phyloP scores from a whole-genome alignment of 2,888 invertebrate species.

The Danaus chrysippus region DNA sequence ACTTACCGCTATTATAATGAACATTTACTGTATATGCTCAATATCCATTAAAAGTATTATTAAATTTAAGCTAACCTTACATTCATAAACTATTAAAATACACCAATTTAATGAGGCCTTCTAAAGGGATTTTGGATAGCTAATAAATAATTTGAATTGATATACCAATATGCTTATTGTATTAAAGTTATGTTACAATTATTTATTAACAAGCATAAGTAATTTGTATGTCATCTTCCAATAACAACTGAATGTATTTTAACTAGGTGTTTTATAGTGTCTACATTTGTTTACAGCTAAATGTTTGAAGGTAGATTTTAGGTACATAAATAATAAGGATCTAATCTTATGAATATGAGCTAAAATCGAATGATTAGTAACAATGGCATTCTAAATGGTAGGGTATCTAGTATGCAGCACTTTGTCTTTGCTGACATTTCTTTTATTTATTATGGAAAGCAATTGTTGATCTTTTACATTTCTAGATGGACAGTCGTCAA shows the following conservation, averaged over 20 bases:
- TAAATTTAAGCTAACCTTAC: slow-evolving; percentile 19
- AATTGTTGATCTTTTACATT: background rate
- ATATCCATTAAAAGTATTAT: slow-evolving; percentile 5
- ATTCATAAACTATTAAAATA: slow-evolving; percentile 34
- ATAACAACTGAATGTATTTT: slow-evolving; percentile 14
- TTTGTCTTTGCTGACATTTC: background rate
- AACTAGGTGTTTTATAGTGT: slow-evolving; percentile 16
- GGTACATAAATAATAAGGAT: slow-evolving; percentile 43
- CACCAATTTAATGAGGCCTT: slow-evolving; percentile 69
- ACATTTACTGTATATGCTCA: slow-evolving; percentile 7
- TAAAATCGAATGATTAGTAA: slow-evolving; percentile 44
- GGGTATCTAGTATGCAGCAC: slow-evolving; percentile 18
- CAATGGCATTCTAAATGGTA: slow-evolving; percentile 31
- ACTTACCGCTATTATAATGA: background rate
- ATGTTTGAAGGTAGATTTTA: slow-evolving; percentile 39
- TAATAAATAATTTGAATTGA: slow-evolving; percentile 28
- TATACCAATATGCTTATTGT: slow-evolving; percentile 18
- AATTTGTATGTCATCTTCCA: slow-evolving; percentile 9
- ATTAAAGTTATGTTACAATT: slow-evolving; percentile 19
- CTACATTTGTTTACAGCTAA: slow-evolving; percentile 16
- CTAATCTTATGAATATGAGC: slow-evolving; percentile 78
- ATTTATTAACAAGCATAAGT: slow-evolving; percentile 6
- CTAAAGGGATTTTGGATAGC: slow-evolving; percentile 41
- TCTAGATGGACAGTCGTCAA: background rate
- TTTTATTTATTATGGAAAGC: background rate